Conservation (phyloP, 2,888 invertebrate genomes). For the Microplitis deprimator region DNA sequence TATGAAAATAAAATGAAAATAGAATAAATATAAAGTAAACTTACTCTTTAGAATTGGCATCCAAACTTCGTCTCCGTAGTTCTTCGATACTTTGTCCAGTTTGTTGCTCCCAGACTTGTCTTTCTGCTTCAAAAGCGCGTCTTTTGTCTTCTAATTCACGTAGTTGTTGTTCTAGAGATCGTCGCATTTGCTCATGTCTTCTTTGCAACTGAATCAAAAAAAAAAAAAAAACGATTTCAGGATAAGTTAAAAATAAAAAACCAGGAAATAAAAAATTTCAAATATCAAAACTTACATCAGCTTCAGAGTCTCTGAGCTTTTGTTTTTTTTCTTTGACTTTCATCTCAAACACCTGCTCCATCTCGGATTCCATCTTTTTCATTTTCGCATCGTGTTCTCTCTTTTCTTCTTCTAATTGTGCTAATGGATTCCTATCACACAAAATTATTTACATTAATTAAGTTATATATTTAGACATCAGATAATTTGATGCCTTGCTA, state of each 20-base stretch:
- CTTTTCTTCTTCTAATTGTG: conserved; percentile 98
- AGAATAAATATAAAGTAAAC: conserved; percentile 64
- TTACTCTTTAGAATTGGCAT: conserved; percentile 91
- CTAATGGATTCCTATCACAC: conserved; percentile 91
- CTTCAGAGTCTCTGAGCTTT: conserved; percentile 95
- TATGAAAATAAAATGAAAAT: conserved; percentile 34
- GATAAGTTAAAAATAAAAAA: neutral
- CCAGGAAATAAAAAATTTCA: neutral
- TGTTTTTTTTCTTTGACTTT: conserved; percentile 97
- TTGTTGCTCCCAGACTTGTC: conserved; percentile 89
- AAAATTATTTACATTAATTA: conserved; percentile 44
- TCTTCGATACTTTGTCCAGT: conserved; percentile 92
- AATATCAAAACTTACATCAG: conserved; percentile 75
- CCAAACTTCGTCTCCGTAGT: conserved; percentile 87
- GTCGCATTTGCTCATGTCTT: conserved; percentile 88
- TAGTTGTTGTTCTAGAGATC: conserved; percentile 88
- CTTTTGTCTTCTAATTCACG: conserved; percentile 93
- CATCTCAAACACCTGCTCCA: conserved; percentile 99
- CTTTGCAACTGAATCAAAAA: conserved; percentile 78
- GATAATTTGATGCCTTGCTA: too few species aligned
- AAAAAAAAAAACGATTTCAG: neutral
- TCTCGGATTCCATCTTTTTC: conserved; percentile 99
- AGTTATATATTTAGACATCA: neutral
- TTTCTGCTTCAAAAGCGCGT: conserved; percentile 88
- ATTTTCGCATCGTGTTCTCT: conserved; percentile 95